A percentile compares a stretch with the other conserved stretches of the same genome.
Evolutionary conservation across 2,888 invertebrate genomes (phyloP).

Genomic region (Sycophila texana): DNA sequence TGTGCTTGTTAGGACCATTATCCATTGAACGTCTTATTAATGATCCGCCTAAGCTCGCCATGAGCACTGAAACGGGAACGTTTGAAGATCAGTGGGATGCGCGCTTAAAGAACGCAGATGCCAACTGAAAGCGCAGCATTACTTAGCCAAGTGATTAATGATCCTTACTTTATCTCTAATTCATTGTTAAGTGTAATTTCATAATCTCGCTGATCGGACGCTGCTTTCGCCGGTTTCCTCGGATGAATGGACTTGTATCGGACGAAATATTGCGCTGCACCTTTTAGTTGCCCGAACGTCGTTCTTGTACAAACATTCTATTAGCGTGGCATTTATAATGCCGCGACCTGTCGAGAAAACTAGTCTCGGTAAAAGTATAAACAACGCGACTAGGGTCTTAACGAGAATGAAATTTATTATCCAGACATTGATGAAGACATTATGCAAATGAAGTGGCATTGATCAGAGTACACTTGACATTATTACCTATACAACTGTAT

Average conservation of each 20-base stretch:
- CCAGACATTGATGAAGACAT: slow-evolving; percentile 46
- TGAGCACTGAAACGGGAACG: no score
- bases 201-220: no score
- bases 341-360: neutral
- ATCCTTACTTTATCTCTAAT: no score
- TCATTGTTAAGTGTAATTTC: no score
- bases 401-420: slow-evolving; percentile 33
- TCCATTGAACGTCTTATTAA: slow-evolving; percentile 27
- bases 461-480: slow-evolving; percentile 41
- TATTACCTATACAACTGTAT: slow-evolving; percentile 41
- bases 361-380: neutral
- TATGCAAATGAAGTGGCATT: slow-evolving; percentile 42
- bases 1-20: slow-evolving; percentile 18
- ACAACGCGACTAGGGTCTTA: neutral
- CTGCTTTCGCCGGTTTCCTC: no score
- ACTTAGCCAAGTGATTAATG: no score
- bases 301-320: neutral
- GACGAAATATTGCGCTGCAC: no score
- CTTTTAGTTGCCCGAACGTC: no score
- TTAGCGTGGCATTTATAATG: slow-evolving; percentile 1
- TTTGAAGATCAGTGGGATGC: no score
- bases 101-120: no score
- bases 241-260: no score
- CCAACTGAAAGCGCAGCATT: no score
- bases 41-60: neutral